Evolutionary conservation across 2,888 invertebrate genomes (phyloP).

Genomic region (Drosophila atripex): DNA sequence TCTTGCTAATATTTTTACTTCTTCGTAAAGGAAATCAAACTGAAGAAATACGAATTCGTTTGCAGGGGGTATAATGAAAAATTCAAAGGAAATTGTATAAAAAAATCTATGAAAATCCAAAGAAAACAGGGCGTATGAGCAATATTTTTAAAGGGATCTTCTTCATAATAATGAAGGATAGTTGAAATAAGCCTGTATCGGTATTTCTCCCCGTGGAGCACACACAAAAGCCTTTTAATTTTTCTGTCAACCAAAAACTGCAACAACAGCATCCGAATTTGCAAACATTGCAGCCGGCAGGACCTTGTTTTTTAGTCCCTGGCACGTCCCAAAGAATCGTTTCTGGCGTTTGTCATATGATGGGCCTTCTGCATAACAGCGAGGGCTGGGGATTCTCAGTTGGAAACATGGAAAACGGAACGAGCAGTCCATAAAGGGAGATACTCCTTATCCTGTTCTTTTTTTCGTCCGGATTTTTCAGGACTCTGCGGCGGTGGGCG

Average conservation of each 20-base stretch:
- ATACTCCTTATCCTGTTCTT: conserved; percentile 4
- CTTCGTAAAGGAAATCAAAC: conserved; percentile 68
- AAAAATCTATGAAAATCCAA: not conserved
- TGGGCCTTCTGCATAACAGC: conserved; percentile 2
- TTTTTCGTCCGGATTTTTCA: not conserved
- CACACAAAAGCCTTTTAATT: not conserved
- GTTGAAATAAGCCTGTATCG: not conserved
- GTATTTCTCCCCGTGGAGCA: not conserved
- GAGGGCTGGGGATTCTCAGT: conserved; percentile 43
- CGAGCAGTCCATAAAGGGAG: conserved; percentile 5
- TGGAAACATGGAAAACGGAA: conserved; percentile 4
- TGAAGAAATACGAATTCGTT: conserved; percentile 51
- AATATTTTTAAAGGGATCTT: not conserved
- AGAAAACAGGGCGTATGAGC: conserved; percentile 3
- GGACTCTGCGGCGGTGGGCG: not conserved
- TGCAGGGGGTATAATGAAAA: not conserved
- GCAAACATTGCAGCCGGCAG: conserved; percentile 2
- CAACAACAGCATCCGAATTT: conserved; percentile 4
- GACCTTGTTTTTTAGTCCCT: not conserved
- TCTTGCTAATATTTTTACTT: conserved; percentile 47
- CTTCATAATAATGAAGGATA: not conserved
- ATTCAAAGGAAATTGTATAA: conserved; percentile 13
- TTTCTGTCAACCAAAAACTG: not conserved
- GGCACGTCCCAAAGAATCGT: conserved; percentile 28
- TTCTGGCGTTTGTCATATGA: conserved; percentile 29